Percentiles rank a stretch among this genome's conserved stretches.
Evolutionary conservation across 1,140 invertebrate species (phyloP).

Genomic region (Branchinecta lynchi): DNA sequence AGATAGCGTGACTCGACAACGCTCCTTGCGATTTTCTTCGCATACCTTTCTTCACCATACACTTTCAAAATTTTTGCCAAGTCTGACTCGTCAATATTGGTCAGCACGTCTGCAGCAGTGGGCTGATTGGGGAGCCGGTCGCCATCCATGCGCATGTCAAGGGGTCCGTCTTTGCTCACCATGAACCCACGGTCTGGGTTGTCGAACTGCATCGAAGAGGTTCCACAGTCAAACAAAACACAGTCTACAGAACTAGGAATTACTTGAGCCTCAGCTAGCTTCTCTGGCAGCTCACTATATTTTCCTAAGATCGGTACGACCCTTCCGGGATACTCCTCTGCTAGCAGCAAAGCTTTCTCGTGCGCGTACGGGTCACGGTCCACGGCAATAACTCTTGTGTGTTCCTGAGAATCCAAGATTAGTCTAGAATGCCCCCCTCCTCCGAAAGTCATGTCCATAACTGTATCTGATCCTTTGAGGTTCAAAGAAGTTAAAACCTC

Average conservation of each 20-base stretch:
- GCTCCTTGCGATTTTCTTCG: conserved; percentile 68
- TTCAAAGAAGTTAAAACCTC: conserved; percentile 51
- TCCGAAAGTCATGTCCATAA: conserved; percentile 86
- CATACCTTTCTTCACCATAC: conserved; percentile 80
- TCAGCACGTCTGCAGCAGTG: conserved; percentile 71
- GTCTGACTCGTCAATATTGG: conserved; percentile 55
- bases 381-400: conserved; percentile 52
- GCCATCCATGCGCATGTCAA: conserved; percentile 94
- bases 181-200: conserved; percentile 64
- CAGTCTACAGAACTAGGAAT: conserved; percentile 55
- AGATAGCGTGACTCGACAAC: conserved; percentile 72
- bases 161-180: conserved; percentile 58
- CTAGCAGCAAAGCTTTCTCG: conserved; percentile 45
- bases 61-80: conserved; percentile 64
- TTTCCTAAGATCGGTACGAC: conserved; percentile 59
- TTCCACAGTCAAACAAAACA: conserved; percentile 84
- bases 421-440: conserved; percentile 64
- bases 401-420: conserved; percentile 40
- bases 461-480: conserved; percentile 39
- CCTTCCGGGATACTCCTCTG: conserved; percentile 46
- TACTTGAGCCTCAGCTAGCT: conserved; percentile 46
- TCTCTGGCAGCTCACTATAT: conserved; percentile 67
- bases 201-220: conserved; percentile 90
- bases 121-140: conserved; percentile 47
- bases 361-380: conserved; percentile 72